These are phyloP conservation scores for Folsomia candida DNA, from an alignment of 2,888 invertebrate genomes.

Conservation along the genomic window DNA sequence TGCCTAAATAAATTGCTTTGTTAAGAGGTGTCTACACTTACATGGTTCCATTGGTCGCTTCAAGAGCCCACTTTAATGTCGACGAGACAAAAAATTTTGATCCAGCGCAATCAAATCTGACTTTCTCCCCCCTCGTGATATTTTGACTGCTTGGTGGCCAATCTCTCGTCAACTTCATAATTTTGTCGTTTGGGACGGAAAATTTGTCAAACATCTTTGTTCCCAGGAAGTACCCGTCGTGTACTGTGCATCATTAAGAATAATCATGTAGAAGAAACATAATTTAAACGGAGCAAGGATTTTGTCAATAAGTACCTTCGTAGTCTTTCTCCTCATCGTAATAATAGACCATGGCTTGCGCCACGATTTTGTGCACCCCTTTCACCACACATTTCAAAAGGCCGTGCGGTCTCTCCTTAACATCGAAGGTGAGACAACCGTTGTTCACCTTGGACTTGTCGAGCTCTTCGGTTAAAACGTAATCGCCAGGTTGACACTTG, in stretches of 20 bases:
- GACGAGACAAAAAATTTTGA: slow-evolving; percentile 33
- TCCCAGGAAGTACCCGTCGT: slow-evolving; percentile 38
- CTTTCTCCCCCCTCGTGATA: slow-evolving; percentile 31
- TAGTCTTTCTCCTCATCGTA: slow-evolving; percentile 32
- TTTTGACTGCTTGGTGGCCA: slow-evolving; percentile 10
- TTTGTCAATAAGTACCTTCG: slow-evolving; percentile 16
- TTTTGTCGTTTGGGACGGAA: slow-evolving; percentile 29
- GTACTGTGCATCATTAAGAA: slow-evolving; percentile 16
- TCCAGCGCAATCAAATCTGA: slow-evolving; percentile 29
- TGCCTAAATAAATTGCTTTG: too few species aligned
- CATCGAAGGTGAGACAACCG: slow-evolving; percentile 33
- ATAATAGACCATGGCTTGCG: slow-evolving; percentile 41
- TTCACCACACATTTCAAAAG: slow-evolving; percentile 37
- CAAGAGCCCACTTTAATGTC: slow-evolving; percentile 35
- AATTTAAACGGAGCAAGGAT: not conserved
- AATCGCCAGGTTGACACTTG: slow-evolving; percentile 32
- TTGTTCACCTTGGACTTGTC: slow-evolving; percentile 22
- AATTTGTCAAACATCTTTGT: slow-evolving; percentile 38
- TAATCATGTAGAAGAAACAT: too few species aligned
- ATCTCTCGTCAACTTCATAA: slow-evolving; percentile 31
- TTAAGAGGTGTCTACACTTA: too few species aligned
- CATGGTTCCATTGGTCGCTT: slow-evolving; percentile 30
- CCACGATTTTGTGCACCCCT: slow-evolving; percentile 38
- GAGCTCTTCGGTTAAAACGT: slow-evolving; percentile 18
- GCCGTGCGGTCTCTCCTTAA: slow-evolving; percentile 33